Percentiles rank a stretch among this genome's conserved stretches.
Evolutionary conservation across 2,797 vertebrate genomes (phyloP).

Genomic region (Melanotaenia nigrans): DNA sequence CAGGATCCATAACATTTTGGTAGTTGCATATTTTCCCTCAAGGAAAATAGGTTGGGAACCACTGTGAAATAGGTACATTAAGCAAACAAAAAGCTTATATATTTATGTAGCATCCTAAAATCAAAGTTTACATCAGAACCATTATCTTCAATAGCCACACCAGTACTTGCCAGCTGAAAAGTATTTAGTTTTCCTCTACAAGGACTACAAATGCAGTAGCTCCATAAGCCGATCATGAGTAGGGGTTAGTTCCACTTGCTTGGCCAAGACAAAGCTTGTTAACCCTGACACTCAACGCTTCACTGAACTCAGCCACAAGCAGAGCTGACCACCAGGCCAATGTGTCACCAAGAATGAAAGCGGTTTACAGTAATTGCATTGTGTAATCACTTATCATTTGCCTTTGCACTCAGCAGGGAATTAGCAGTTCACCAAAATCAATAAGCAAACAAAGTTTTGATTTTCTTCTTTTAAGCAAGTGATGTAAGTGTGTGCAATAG

Average conservation of each 20-base stretch:
- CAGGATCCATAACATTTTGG: not conserved
- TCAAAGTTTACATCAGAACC: not conserved
- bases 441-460: not conserved
- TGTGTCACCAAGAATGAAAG: conserved; percentile 14
- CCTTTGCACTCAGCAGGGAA: not conserved
- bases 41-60: not conserved
- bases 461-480: not conserved
- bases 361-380: conserved; percentile 16
- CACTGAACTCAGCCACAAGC: conserved; percentile 16
- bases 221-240: conserved; percentile 52
- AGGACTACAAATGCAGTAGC: conserved; percentile 9
- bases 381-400: conserved; percentile 6
- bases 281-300: conserved; percentile 41
- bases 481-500: not conserved
- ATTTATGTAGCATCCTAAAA: not conserved
- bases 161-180: not conserved
- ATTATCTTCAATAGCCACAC: not conserved
- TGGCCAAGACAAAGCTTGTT: conserved; percentile 57
- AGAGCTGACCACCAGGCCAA: conserved; percentile 28
- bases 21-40: not conserved
- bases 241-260: conserved; percentile 33
- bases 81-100: not conserved
- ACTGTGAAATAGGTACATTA: not conserved
- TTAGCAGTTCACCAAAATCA: conserved; percentile 5
- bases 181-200: not conserved